Evolutionary conservation across 2,888 invertebrate species (phyloP).

Genomic region (Anthrax anthrax): DNA sequence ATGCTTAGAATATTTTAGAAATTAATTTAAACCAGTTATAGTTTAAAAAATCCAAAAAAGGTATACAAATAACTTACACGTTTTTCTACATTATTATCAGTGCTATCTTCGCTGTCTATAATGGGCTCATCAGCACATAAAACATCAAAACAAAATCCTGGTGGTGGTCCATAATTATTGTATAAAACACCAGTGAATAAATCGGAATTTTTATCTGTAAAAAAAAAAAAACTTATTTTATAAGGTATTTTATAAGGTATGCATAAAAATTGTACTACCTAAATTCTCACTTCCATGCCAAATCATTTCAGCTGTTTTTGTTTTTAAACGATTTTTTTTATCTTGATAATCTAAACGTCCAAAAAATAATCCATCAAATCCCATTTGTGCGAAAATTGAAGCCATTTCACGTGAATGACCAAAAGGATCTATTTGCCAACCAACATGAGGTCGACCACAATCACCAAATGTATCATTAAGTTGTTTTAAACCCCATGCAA

Average conservation of each 20-base stretch:
- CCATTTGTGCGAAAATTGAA: slow-evolving; percentile 64
- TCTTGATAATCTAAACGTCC: slow-evolving; percentile 82
- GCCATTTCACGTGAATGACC: slow-evolving; percentile 82
- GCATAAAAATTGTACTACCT: slow-evolving; percentile 34
- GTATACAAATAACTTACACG: slow-evolving; percentile 41
- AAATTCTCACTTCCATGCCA: slow-evolving; percentile 64
- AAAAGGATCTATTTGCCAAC: slow-evolving; percentile 81
- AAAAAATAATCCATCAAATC: slow-evolving; percentile 76
- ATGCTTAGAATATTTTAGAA: too few species aligned
- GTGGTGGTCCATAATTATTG: slow-evolving; percentile 72
- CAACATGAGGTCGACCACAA: slow-evolving; percentile 59
- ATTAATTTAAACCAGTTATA: too few species aligned
- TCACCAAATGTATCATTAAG: slow-evolving; percentile 54
- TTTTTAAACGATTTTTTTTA: slow-evolving; percentile 43
- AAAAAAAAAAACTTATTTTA: neutral
- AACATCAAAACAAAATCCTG: slow-evolving; percentile 86
- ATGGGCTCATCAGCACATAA: slow-evolving; percentile 75
- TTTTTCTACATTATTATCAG: slow-evolving; percentile 67
- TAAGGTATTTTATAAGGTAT: too few species aligned
- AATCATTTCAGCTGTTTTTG: slow-evolving; percentile 62
- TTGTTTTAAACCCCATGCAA: slow-evolving; percentile 49
- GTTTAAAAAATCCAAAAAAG: too few species aligned
- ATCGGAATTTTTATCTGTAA: slow-evolving; percentile 43
- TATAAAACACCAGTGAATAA: slow-evolving; percentile 73
- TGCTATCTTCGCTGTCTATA: slow-evolving; percentile 63